Evolutionary conservation across 2,797 vertebrate species (phyloP).

Genomic region (Thalassophryne amazonica): DNA sequence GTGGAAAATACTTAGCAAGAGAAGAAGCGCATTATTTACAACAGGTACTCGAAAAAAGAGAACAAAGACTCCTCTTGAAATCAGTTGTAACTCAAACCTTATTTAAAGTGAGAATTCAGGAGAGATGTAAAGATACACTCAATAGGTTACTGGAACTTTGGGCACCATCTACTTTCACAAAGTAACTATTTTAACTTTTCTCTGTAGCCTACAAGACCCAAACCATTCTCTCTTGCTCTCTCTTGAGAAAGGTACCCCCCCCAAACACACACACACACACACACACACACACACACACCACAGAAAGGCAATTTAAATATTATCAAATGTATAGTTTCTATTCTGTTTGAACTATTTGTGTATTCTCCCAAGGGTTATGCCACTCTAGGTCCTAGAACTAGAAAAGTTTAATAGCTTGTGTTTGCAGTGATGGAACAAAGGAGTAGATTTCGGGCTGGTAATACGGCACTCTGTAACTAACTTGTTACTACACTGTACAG

Average conservation of each 20-base stretch:
- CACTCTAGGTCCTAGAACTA: conserved; percentile 7
- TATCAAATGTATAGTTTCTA: conserved; percentile 53
- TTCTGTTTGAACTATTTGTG: conserved; percentile 17
- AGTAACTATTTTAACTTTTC: not conserved
- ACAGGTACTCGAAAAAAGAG: conserved; percentile 37
- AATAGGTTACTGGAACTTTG: conserved; percentile 23
- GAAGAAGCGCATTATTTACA: conserved; percentile 67
- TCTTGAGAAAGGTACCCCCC: not conserved
- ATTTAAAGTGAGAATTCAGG: not conserved
- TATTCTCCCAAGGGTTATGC: conserved; percentile 24
- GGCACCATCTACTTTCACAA: conserved; percentile 1
- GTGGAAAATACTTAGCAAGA: conserved; percentile 45
- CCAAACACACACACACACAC: conserved; percentile 13
- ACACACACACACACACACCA: conserved; percentile 18
- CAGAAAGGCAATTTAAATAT: conserved; percentile 18
- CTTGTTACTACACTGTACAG: conserved; percentile 34
- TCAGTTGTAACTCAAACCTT: conserved; percentile 41
- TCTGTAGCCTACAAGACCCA: conserved; percentile 5
- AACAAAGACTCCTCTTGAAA: conserved; percentile 28
- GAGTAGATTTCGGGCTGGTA: conserved; percentile 20
- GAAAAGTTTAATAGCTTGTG: conserved; percentile 17
- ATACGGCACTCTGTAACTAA: conserved; percentile 42
- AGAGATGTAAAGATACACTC: no score
- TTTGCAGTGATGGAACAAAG: conserved; percentile 8
- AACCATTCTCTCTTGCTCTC: not conserved